A percentile compares a stretch with the other conserved stretches of the same genome.
phyloP scores from a whole-genome alignment of 2,888 invertebrate genomes.

The Drosophila neotestacea region DNA sequence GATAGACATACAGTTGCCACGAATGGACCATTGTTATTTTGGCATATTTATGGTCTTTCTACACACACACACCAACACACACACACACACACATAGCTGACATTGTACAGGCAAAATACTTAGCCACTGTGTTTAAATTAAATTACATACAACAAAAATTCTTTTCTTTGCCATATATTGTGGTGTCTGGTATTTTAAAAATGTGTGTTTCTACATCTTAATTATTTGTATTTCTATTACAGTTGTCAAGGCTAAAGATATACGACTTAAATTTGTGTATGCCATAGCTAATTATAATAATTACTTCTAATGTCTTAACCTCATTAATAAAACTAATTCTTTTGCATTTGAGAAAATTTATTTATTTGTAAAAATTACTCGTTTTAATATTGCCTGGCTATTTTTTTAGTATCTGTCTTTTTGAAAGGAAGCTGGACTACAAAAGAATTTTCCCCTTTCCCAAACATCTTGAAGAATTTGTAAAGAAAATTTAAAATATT shows the following conservation, averaged over 20 bases:
- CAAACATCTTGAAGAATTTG: too few species aligned
- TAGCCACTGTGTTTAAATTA: slow-evolving; percentile 59
- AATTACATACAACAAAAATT: slow-evolving; percentile 66
- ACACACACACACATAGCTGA: slow-evolving; percentile 21
- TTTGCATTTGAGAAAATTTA: neutral
- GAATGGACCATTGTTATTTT: slow-evolving; percentile 67
- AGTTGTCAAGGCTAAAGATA: slow-evolving; percentile 30
- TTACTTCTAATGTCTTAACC: neutral
- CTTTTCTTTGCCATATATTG: slow-evolving; percentile 24
- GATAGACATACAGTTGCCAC: slow-evolving; percentile 3
- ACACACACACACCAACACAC: slow-evolving; percentile 16
- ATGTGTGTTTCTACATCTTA: slow-evolving; percentile 37
- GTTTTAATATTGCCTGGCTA: neutral
- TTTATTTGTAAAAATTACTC: neutral
- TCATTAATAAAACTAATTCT: neutral
- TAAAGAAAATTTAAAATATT: too few species aligned
- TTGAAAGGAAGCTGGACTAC: too few species aligned
- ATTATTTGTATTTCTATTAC: slow-evolving; percentile 23
- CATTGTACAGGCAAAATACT: slow-evolving; percentile 20
- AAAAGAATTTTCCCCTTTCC: too few species aligned
- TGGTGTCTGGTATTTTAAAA: slow-evolving; percentile 46
- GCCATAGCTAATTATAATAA: slow-evolving; percentile 3
- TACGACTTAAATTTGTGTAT: neutral
- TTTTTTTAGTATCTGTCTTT: too few species aligned
- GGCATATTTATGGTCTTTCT: slow-evolving; percentile 63